Conservation (phyloP, 2,888 invertebrate species). For the Calliscelio sp. region DNA sequence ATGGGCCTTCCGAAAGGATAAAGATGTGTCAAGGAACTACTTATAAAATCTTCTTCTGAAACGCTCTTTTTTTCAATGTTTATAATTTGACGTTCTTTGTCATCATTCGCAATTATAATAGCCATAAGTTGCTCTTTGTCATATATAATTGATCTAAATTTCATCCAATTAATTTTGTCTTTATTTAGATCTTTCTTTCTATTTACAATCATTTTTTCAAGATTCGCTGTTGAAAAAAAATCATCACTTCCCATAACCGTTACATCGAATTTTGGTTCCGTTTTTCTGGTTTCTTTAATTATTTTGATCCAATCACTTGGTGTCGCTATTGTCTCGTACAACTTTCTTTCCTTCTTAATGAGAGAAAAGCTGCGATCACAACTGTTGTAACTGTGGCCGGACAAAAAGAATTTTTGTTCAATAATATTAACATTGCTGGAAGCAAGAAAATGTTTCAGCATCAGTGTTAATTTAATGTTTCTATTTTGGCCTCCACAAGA, state of each 20-base stretch:
- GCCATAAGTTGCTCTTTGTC: conserved; percentile 18
- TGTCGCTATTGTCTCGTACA: not conserved
- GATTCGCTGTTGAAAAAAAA: not conserved
- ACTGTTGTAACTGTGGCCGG: no score
- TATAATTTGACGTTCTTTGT: not conserved
- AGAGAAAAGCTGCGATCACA: no score
- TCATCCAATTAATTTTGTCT: conserved; percentile 32
- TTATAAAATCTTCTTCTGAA: conserved; percentile 11
- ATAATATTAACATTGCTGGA: not conserved
- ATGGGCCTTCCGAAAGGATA: conserved; percentile 23
- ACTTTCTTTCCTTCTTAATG: conserved; percentile 1
- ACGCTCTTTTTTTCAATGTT: conserved; percentile 16
- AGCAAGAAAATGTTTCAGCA: conserved; percentile 22
- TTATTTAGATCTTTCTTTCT: conserved; percentile 17
- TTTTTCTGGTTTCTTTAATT: not conserved
- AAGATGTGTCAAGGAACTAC: not conserved
- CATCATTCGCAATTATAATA: conserved; percentile 6
- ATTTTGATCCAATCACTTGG: not conserved
- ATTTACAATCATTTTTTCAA: conserved; percentile 28
- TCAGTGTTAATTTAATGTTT: conserved; percentile 37
- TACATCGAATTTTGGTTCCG: not conserved
- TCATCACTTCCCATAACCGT: not conserved
- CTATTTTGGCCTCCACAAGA: no score
- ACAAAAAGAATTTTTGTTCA: no score
- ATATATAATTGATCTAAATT: conserved; percentile 15